phyloP scores from a whole-genome alignment of 1,140 invertebrate genomes.

The Ectropis grisescens region DNA sequence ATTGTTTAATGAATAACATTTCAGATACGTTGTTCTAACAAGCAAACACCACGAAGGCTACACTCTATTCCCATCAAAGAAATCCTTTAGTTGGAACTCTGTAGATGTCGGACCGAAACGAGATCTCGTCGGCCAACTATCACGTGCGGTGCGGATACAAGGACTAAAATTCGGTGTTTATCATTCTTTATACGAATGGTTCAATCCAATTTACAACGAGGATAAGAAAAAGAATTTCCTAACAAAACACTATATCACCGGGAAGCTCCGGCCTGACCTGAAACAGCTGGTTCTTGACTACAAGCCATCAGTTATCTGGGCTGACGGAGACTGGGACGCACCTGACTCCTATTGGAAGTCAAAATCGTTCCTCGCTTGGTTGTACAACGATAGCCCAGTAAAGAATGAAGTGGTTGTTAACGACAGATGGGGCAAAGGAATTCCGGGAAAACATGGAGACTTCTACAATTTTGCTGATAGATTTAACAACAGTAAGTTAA shows the following conservation, averaged over 20 bases:
- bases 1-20: conserved; percentile 15
- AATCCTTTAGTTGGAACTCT: conserved; percentile 92
- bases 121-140: conserved; percentile 85
- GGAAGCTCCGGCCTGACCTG: conserved; percentile 83
- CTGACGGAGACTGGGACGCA: conserved; percentile 93
- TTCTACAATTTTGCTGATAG: conserved; percentile 88
- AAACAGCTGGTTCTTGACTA: conserved; percentile 83
- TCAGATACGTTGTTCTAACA: conserved; percentile 89
- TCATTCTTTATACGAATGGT: conserved; percentile 94
- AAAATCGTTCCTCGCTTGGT: conserved; percentile 87
- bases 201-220: conserved; percentile 84
- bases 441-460: conserved; percentile 89
- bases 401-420: conserved; percentile 90
- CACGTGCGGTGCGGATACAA: conserved; percentile 76
- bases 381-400: conserved; percentile 96
- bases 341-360: conserved; percentile 86
- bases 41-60: conserved; percentile 96
- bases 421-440: conserved; percentile 87
- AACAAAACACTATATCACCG: conserved; percentile 75
- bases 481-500: conserved; percentile 84
- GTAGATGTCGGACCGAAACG: conserved; percentile 87
- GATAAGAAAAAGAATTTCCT: conserved; percentile 80
- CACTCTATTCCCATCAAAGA: conserved; percentile 89
- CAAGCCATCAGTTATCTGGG: conserved; percentile 92
- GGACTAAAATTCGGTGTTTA: conserved; percentile 88